Evolutionary conservation across 2,113 vertebrate genomes (phyloP).

Genomic region (cat (Felis catus)): DNA sequence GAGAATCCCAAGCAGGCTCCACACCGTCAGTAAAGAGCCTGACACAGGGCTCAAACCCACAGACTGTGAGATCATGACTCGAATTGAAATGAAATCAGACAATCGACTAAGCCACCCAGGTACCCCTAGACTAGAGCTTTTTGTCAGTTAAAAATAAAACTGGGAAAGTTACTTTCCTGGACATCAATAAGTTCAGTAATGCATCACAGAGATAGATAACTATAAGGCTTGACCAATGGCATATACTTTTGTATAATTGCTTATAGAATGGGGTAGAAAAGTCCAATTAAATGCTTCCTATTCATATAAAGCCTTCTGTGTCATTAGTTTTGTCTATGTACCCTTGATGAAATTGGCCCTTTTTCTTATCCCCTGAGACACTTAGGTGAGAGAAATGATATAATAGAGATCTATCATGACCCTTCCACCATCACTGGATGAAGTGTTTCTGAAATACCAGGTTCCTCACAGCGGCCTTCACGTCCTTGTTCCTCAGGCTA

Average conservation of each 20-base stretch:
- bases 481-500: constrained; percentile 50
- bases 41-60: too few species aligned
- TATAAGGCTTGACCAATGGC: neutral
- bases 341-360: neutral
- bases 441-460: neutral
- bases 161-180: neutral
- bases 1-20: too few species aligned
- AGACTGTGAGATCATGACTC: too few species aligned
- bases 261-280: neutral
- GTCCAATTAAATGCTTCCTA: neutral
- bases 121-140: neutral
- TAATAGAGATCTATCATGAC: neutral
- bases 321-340: neutral
- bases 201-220: neutral
- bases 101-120: too few species aligned
- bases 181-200: neutral
- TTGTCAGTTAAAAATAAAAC: neutral
- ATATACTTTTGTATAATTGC: neutral
- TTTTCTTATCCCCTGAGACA: neutral
- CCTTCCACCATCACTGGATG: neutral
- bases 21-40: too few species aligned
- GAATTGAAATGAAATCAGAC: too few species aligned
- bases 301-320: neutral
- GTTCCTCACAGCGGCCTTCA: neutral
- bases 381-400: neutral